A percentile compares a stretch with the other conserved stretches of the same genome.
phyloP scores from a whole-genome alignment of 1,140 invertebrate genomes.

The Euschistus heros region DNA sequence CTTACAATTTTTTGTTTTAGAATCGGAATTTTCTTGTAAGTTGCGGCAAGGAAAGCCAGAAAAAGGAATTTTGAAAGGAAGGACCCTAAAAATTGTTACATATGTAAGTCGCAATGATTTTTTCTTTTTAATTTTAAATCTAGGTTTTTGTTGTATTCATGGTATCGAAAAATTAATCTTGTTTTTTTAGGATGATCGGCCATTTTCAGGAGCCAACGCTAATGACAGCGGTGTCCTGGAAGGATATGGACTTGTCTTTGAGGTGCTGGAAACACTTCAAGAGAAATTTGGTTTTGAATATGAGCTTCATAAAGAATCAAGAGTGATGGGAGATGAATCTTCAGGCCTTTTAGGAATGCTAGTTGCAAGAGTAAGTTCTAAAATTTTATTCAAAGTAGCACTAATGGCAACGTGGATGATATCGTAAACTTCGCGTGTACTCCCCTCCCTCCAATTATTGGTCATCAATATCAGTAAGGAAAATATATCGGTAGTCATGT shows the following conservation, averaged over 20 bases:
- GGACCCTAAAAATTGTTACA: slow-evolving; percentile 31
- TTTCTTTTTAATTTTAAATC: background rate
- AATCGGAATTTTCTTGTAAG: slow-evolving; percentile 25
- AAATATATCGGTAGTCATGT: no score
- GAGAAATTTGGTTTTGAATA: slow-evolving; percentile 61
- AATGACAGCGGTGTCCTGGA: slow-evolving; percentile 43
- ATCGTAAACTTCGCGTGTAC: background rate
- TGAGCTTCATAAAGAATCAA: slow-evolving; percentile 48
- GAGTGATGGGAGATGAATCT: slow-evolving; percentile 43
- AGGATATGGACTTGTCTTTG: slow-evolving; percentile 58
- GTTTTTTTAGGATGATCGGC: slow-evolving; percentile 42
- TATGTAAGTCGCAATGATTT: slow-evolving; percentile 25
- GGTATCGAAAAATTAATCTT: background rate
- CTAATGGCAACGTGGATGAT: background rate
- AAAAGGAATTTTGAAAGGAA: slow-evolving; percentile 29
- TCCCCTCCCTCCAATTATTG: background rate
- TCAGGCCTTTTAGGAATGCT: slow-evolving; percentile 49
- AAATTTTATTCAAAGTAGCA: background rate
- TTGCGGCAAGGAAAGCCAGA: slow-evolving; percentile 28
- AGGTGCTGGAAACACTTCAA: slow-evolving; percentile 54
- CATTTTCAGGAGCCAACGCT: slow-evolving; percentile 43
- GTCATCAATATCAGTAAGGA: background rate
- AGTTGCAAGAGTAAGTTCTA: slow-evolving; percentile 41
- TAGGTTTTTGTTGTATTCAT: background rate
- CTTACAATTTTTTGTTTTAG: background rate